Evolutionary conservation across 2,888 invertebrate species (phyloP), one percentile per base, ranked within the genome.

Genomic region (Apodemia hepburni): DNA sequence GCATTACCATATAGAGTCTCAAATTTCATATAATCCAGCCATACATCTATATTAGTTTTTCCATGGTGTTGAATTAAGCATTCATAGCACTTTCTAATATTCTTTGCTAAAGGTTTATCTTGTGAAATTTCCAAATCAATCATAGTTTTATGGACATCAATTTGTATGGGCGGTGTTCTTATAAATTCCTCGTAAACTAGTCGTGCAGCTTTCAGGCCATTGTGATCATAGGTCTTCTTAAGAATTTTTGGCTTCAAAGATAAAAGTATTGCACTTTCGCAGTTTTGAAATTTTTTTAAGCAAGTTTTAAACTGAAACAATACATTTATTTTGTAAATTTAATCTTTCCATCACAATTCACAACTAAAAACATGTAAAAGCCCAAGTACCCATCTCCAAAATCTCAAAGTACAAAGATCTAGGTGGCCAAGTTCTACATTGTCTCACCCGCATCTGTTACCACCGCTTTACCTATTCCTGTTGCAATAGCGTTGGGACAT

Each of bases 1-100:
- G 92, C 83, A 67, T 93, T 93, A 4, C 95, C 94, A 70, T 90
- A 81, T 68, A 93, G 90, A 65, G 92, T 92, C 88, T 96, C 96
- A 81, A 96, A 95, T 66, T 92, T 86, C 61, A 96, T 93, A 73
- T 94, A 95, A 71, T 95, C 93, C 69, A 95, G 87, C 97, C 97
- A 97, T 17, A 96, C 87, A 66, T 94, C 93, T 5, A 93, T 84
- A 76, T 93, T 92, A 4, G 85, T 87, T 70, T 88, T 88, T 0
- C 96, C 96, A 81, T 96, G 95, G 68, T 95, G 94, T 63, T 92
- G 85, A 17, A 93, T 90, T 42, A 94, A 92, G 68, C 93, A 91
- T 75, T 95, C 94, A 76, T 93, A 93, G 69, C 93, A 94, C 75
- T 92, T 90, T 61, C 94, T 92, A 69, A 93, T 89, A 65, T 82